Evolutionary conservation across 2,113 vertebrate species (phyloP).

Genomic region (Apistogramma diplotaenia): DNA sequence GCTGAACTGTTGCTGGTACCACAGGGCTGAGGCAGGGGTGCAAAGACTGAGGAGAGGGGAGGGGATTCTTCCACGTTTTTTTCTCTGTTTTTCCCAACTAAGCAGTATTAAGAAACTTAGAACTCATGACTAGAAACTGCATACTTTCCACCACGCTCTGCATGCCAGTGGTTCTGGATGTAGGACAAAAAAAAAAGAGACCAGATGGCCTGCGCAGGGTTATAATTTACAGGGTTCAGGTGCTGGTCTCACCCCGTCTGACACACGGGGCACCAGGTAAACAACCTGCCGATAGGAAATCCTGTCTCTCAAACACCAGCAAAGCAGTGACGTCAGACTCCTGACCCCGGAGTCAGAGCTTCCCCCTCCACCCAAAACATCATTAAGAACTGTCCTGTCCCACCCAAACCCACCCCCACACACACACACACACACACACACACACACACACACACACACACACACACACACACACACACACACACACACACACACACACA

Average conservation of each 20-base stretch:
- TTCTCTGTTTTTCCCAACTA: background rate
- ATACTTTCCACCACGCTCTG: background rate
- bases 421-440: too few species aligned
- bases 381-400: background rate
- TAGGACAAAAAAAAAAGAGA: background rate
- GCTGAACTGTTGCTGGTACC: constrained; percentile 52
- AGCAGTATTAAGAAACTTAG: background rate
- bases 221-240: constrained; percentile 12
- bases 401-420: background rate
- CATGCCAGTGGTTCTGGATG: background rate
- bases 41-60: background rate
- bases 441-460: background rate
- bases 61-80: background rate
- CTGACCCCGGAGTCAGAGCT: constrained; percentile 38
- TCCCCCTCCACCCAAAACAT: background rate
- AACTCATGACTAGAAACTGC: background rate
- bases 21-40: constrained; percentile 5
- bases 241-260: background rate
- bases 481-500: too few species aligned
- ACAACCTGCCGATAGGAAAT: constrained; percentile 67
- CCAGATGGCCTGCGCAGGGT: background rate
- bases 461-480: too few species aligned
- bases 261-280: constrained; percentile 40
- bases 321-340: constrained; percentile 46
- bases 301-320: constrained; percentile 50